Evolutionary conservation across 2,113 vertebrate genomes (phyloP), one percentile per base, ranked within the genome.

Genomic region (Zingel zingel): DNA sequence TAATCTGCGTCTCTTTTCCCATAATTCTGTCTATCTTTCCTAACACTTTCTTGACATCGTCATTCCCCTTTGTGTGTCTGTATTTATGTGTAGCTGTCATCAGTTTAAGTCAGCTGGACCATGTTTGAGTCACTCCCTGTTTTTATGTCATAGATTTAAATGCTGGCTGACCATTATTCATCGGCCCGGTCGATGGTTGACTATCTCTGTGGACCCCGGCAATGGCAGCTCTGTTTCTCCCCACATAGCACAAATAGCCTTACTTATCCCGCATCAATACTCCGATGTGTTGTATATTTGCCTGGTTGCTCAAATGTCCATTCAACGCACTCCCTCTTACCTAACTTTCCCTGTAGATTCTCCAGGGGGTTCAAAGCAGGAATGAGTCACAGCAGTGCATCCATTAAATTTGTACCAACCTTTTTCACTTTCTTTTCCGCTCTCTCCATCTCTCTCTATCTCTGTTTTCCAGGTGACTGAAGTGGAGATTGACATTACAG

Each of bases 391-490:
- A 83, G 85, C 76, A 73, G 76, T 84, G 48, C 59, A 79, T 81
- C 75, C 86, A 86, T 91, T 88, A 62, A 89, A 89, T 90, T 78
- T 73, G 64, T 69, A 82, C 78, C 71, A 89, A 89, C 74, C 80
- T 86, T 80, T 85, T 80, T 85, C 18, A 7, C 62, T 77, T 74
- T 82, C 66, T 85, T 83, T 81, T 85, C 72, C 62, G 53, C 74
- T 79, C 54, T 67, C 57, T 82, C 59, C 53, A 45, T 33, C 30
- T 81, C 72, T 64, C 61, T 65, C 82, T 89, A 14, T 92, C 77
- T 77, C 79, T 89, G 62, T 88, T 81, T 90, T 89, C 77, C 88
- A 94, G 93, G 93, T 90, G 90, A 92, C 82, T 89, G 81, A 94
- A 94, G 86, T 77, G 85, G 86, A 91, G 90, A 88, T 39, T 79